These are phyloP conservation scores for Sycophaga agraensis DNA, from an alignment of 1,140 invertebrate species.

Conservation along the genomic window DNA sequence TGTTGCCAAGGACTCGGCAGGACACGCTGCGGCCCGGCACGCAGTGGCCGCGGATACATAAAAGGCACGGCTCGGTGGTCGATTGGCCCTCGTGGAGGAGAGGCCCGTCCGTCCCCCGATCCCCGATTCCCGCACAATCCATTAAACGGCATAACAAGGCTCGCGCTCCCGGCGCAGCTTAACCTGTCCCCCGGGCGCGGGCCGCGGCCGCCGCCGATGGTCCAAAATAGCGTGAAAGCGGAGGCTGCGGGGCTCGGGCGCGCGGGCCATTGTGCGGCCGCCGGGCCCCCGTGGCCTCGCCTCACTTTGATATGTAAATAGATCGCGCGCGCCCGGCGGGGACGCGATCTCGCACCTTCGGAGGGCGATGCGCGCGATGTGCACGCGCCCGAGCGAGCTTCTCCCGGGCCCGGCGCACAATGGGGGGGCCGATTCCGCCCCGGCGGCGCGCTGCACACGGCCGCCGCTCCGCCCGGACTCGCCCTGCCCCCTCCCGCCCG, in stretches of 20 bases:
- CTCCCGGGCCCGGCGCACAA: conserved; percentile 8
- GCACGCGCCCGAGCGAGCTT: conserved; percentile 52
- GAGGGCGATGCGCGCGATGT: conserved; percentile 41
- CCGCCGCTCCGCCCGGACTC: conserved; percentile 2
- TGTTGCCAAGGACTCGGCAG: too few species aligned
- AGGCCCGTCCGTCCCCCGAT: too few species aligned
- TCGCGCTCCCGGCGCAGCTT: not conserved
- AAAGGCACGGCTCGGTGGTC: too few species aligned
- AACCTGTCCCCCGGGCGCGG: not conserved
- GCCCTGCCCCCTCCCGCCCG: not conserved
- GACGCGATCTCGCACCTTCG: not conserved
- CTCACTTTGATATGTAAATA: conserved; percentile 57
- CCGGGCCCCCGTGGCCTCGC: too few species aligned
- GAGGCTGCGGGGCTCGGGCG: not conserved
- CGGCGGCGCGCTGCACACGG: not conserved
- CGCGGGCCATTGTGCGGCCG: too few species aligned
- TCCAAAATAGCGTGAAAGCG: conserved; percentile 19
- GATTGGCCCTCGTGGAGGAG: too few species aligned
- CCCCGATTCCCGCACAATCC: too few species aligned
- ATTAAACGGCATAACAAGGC: conserved; percentile 28
- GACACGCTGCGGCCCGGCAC: too few species aligned
- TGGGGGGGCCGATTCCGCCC: conserved; percentile 23
- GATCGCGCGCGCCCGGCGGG: conserved; percentile 15
- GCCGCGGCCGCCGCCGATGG: not conserved
- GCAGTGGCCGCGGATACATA: too few species aligned